Conservation (phyloP, 2,888 invertebrate genomes). For the Scaptodrosophila latifasciaeformis region DNA sequence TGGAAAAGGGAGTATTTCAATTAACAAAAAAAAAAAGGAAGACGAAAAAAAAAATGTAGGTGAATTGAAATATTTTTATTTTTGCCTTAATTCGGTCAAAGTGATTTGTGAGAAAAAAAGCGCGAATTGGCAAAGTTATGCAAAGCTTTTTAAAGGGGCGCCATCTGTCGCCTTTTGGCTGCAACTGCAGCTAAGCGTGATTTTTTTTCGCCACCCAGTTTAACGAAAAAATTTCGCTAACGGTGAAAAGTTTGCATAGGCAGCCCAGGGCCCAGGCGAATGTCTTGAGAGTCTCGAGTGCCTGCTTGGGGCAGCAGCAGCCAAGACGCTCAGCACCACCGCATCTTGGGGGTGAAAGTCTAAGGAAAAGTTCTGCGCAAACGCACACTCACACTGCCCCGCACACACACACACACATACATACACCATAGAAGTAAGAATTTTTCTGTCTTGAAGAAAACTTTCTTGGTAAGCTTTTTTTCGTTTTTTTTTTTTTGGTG, state of each 20-base stretch:
- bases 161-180: constrained; percentile 39
- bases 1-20: constrained; percentile 1
- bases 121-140: constrained; percentile 2
- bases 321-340: constrained; percentile 25
- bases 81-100: too few relatives aligned
- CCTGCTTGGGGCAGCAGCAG: background rate
- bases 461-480: constrained; percentile 55
- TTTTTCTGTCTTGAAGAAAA: constrained; percentile 40
- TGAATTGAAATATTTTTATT: too few relatives aligned
- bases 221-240: constrained; percentile 25
- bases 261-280: constrained; percentile 31
- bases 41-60: background rate
- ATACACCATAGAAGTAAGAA: background rate
- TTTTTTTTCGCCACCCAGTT: background rate
- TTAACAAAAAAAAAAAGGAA: constrained; percentile 5
- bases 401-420: constrained; percentile 7
- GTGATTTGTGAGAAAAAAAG: too few relatives aligned
- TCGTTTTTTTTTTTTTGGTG: too few relatives aligned
- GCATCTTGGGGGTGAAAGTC: constrained; percentile 46
- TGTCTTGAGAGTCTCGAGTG: constrained; percentile 36
- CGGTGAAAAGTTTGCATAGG: constrained; percentile 37
- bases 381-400: constrained; percentile 22
- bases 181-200: background rate
- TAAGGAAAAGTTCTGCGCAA: constrained; percentile 44
- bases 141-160: constrained; percentile 52